These are phyloP conservation scores for Branchipolynoe longqiensis DNA, from an alignment of 2,888 invertebrate species.

Conservation along the genomic window DNA sequence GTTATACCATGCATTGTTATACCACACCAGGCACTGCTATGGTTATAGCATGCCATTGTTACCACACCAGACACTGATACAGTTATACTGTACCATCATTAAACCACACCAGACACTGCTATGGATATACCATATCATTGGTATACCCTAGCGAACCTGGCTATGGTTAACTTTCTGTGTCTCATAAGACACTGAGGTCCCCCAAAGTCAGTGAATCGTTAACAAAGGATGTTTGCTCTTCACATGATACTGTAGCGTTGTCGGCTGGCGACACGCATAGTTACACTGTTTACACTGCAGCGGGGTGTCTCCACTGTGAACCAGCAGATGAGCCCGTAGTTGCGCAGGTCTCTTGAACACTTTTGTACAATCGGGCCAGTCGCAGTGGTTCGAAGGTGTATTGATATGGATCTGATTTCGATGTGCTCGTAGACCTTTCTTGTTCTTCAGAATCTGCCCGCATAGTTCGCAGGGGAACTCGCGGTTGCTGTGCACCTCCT, in stretches of 20 bases:
- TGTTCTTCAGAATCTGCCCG: background rate
- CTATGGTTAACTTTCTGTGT: too few species aligned
- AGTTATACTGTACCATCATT: too few species aligned
- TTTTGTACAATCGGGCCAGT: slow-evolving; percentile 7
- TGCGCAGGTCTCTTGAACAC: background rate
- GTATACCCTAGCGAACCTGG: too few species aligned
- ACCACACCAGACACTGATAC: too few species aligned
- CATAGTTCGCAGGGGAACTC: slow-evolving; percentile 15
- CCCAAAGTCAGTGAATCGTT: too few species aligned
- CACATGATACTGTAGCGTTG: slow-evolving; percentile 68
- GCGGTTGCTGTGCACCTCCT: background rate
- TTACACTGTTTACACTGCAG: slow-evolving; percentile 64
- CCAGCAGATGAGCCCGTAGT: slow-evolving; percentile 1
- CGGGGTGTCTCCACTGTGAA: slow-evolving; percentile 50
- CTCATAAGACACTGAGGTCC: too few species aligned
- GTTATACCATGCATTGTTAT: too few species aligned
- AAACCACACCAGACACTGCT: too few species aligned
- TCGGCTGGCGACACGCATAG: slow-evolving; percentile 64
- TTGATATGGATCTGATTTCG: background rate
- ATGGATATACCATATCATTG: too few species aligned
- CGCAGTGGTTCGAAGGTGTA: background rate
- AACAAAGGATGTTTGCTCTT: too few species aligned
- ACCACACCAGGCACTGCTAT: too few species aligned
- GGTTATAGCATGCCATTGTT: too few species aligned
- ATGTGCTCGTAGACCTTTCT: background rate